Conservation (phyloP, 2,797 vertebrate species). For the Enteromius radiatus region DNA sequence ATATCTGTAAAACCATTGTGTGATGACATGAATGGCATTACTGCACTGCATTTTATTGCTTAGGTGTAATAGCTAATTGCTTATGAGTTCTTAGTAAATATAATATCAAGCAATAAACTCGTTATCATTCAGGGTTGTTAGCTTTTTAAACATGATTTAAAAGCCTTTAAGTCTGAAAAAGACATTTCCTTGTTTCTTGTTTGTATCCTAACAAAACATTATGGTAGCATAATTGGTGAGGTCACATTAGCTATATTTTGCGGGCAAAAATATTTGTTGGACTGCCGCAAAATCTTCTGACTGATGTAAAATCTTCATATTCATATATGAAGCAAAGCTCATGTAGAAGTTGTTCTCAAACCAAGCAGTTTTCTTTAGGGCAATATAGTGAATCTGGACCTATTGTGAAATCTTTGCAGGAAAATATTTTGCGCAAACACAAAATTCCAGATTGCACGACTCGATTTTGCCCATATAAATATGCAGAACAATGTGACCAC, state of each 20-base stretch:
- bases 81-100: not conserved
- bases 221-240: not conserved
- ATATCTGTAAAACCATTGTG: not conserved
- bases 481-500: too few relatives aligned
- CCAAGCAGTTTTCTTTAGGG: not conserved
- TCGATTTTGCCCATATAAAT: too few relatives aligned
- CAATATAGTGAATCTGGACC: not conserved
- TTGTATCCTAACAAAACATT: not conserved
- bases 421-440: not conserved
- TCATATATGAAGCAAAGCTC: not conserved
- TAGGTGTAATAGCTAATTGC: too few relatives aligned
- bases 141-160: not conserved
- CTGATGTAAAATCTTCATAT: too few relatives aligned
- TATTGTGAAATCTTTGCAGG: not conserved
- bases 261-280: not conserved
- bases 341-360: not conserved
- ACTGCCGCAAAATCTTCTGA: too few relatives aligned
- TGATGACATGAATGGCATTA: not conserved
- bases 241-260: not conserved
- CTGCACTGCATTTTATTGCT: not conserved
- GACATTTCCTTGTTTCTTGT: not conserved
- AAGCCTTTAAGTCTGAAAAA: not conserved
- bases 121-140: not conserved
- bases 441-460: too few relatives aligned
- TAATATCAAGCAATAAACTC: not conserved